Conservation (phyloP, 2,113 vertebrate species). For the Tyto alba region DNA sequence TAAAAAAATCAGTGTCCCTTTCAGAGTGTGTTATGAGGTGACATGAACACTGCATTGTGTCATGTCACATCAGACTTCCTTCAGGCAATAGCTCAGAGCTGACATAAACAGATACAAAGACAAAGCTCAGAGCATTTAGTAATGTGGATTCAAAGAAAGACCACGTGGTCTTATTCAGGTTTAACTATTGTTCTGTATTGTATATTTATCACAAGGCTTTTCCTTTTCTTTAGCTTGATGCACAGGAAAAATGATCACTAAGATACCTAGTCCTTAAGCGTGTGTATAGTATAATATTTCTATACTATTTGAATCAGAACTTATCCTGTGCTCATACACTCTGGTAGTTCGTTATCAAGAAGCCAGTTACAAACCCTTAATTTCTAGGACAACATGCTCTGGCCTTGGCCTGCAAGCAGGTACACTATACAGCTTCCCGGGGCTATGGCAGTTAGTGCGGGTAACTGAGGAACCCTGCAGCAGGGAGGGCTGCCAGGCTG, state of each 20-base stretch:
- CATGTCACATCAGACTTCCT: slow-evolving; percentile 51
- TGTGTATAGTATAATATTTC: not conserved
- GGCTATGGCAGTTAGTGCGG: not conserved
- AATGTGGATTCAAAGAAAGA: not conserved
- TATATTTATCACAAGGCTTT: not conserved
- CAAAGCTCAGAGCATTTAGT: not conserved
- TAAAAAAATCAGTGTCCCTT: slow-evolving; percentile 9
- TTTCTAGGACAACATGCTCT: not conserved
- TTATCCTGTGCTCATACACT: not conserved
- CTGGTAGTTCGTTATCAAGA: not conserved
- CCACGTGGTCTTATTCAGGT: not conserved
- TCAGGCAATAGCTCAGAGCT: slow-evolving; percentile 39
- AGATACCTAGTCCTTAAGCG: not conserved
- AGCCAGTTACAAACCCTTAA: not conserved
- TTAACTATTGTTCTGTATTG: not conserved
- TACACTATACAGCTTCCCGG: not conserved
- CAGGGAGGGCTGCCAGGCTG: not conserved
- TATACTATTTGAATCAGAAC: not conserved
- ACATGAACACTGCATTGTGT: slow-evolving; percentile 12
- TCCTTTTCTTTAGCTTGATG: not conserved
- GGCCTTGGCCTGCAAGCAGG: not conserved
- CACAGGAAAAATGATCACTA: not conserved
- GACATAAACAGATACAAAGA: slow-evolving; percentile 61
- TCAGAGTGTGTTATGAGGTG: slow-evolving; percentile 52
- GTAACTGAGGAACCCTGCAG: not conserved